Evolutionary conservation across 2,888 invertebrate genomes (phyloP), one percentile per base, ranked within the genome.

Genomic region (Abrostola triplasia): DNA sequence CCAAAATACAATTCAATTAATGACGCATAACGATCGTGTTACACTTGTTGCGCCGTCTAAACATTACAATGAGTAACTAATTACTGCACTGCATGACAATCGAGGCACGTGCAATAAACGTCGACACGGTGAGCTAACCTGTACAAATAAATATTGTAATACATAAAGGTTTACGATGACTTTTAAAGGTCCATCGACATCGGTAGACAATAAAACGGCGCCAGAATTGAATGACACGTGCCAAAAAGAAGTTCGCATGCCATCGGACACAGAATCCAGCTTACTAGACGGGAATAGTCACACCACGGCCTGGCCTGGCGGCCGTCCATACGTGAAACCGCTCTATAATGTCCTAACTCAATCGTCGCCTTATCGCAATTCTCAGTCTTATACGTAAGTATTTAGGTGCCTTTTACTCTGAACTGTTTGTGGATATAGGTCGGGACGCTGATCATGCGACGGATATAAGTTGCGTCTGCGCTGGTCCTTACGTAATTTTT

Each of bases 271-370:
- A 85, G 85, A 86, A 88, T 89, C 86, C 88, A 87, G 89, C 83
- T 83, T 84, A 89, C 88, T 88, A 92, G 94, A 93, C 94, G 93
- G 94, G 94, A 94, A 94, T 94, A 94, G 94, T 92, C 93, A 83
- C 92, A 89, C 88, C 90, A 84, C 85, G 85, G 81, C 93, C 94
- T 91, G 94, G 93, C 94, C 92, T 94, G 94, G 94, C 94, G 84
- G 82, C 80, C 88, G 91, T 92, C 94, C 94, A 94, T 92, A 83
- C 84, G 71, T 70, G 71, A 77, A 73, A 74, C 73, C 80, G 76
- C 74, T 79, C 76, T 77, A 80, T 87, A 85, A 87, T 81, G 88
- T 83, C 88, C 78, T 83, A 89, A 88, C 86, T 83, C 83, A 73
- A 81, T 74, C 74, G 77, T 73, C 77, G 61, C 77, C 81, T 79